Evolutionary conservation across 64 coral and sea anemone genomes (phyloP), one percentile per base, ranked within the genome.

Genomic region (Hydrozoanthus tunicans): DNA sequence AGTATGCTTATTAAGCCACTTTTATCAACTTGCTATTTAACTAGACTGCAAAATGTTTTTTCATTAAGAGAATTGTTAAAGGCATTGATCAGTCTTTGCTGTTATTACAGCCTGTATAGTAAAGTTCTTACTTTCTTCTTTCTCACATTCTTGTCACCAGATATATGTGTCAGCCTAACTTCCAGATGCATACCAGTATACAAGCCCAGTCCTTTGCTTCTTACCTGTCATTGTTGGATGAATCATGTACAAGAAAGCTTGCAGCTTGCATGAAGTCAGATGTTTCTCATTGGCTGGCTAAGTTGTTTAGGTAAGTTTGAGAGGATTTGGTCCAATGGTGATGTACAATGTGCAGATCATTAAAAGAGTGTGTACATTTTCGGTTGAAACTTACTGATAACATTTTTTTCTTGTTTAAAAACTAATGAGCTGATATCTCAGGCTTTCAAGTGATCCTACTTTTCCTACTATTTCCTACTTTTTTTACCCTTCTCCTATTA

Each of bases 271-370:
- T 98, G 12, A 93, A 90, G 56, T 95, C 94, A 23, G 94, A 98
- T 79, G 94, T 94, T 72, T 92, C 96, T 59, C 91, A 93, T 55
- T 98, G 96, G 96, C 72, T 98, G 4, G 27, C 89, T 15, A 98
- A 98, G 63, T 83, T 98, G 5, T 98, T 98, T 90, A 93, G 92
- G 96, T 98, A 73, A 71, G 80, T 51, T 56, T 13, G 23, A 73
- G 6, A 15, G 4, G 13, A 79, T 79, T 56, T 9, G 8, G 24
- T 3, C 3, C 25, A 59, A 15, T 9, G 5, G 4, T 54, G 79
- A 68, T 69, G 82, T n/a, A 56, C 7, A 14, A 9, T 27, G 20
- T 59, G 8, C 53, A 57, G 26, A 54, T 25, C 56, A 2, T 72
- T 3, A 58, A 75, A 24, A 3, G 82, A 6, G 32, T 43, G 32